These are phyloP conservation scores for Nasonia oneida DNA, from an alignment of 2,888 invertebrate species.

Conservation along the genomic window DNA sequence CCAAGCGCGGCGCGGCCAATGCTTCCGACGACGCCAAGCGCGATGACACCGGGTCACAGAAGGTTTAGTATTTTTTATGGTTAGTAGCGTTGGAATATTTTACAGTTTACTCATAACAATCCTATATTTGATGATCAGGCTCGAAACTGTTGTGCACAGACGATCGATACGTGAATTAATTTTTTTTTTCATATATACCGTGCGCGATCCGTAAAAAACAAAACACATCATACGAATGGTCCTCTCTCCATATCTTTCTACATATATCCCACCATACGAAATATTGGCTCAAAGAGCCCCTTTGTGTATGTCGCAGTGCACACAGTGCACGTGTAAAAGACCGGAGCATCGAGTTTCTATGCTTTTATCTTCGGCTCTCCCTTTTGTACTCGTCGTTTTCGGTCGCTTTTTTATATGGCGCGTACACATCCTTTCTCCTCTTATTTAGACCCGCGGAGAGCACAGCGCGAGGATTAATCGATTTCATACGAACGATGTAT, in stretches of 20 bases:
- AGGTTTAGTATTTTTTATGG: neutral
- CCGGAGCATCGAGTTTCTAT: neutral
- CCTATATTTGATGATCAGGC: neutral
- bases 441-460: neutral
- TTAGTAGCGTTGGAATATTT: neutral
- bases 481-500: neutral
- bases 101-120: neutral
- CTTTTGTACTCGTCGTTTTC: neutral
- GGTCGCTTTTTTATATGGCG: neutral
- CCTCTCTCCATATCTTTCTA: neutral
- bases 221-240: neutral
- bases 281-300: slow-evolving; percentile 12
- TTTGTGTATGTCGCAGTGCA: neutral
- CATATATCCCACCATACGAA: neutral
- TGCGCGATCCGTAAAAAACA: neutral
- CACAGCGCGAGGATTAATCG: neutral
- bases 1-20: slow-evolving; percentile 1
- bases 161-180: neutral
- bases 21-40: neutral
- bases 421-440: neutral
- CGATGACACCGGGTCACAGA: neutral
- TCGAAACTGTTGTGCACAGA: neutral
- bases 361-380: slow-evolving; percentile 14
- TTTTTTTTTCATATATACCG: neutral
- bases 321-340: neutral